Conservation (phyloP, 2,888 invertebrate genomes). For the Lathronympha strigana region DNA sequence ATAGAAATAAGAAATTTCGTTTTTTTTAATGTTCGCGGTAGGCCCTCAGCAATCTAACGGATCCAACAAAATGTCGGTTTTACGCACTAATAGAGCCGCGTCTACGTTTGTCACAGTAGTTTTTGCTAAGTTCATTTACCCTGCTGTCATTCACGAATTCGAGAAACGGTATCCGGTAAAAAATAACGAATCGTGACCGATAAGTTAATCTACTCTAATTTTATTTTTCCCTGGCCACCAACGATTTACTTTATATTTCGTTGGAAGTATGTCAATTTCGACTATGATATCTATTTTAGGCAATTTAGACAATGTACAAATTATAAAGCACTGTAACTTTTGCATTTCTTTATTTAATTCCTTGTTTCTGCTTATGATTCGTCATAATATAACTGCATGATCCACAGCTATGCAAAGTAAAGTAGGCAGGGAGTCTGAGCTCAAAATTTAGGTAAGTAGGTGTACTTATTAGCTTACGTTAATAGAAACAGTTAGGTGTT, state of each 20-base stretch:
- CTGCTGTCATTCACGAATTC: constrained; percentile 42
- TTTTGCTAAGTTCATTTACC: constrained; percentile 43
- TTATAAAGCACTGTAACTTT: too few relatives aligned
- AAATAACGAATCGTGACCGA: constrained; percentile 43
- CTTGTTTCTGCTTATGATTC: too few relatives aligned
- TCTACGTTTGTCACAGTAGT: constrained; percentile 38
- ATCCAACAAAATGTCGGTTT: constrained; percentile 36
- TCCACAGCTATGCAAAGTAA: too few relatives aligned
- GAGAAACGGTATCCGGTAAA: constrained; percentile 42
- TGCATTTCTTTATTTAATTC: too few relatives aligned
- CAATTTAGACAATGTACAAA: too few relatives aligned
- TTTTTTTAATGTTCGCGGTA: too few relatives aligned
- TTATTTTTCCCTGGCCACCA: constrained; percentile 28
- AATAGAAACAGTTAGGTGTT: too few relatives aligned
- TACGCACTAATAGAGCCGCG: constrained; percentile 41
- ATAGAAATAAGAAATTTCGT: too few relatives aligned
- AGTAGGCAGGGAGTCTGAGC: too few relatives aligned
- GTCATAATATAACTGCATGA: too few relatives aligned
- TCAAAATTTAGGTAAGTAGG: too few relatives aligned
- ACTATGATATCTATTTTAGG: not conserved
- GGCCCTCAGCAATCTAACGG: constrained; percentile 19
- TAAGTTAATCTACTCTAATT: constrained; percentile 35
- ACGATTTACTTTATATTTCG: not conserved
- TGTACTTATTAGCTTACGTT: too few relatives aligned
- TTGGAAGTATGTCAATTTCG: not conserved